A percentile compares a stretch with the other conserved stretches of the same genome.
These are phyloP conservation scores for Amphiprion percula DNA, from an alignment of 2,113 vertebrate genomes.

Conservation along the genomic window DNA sequence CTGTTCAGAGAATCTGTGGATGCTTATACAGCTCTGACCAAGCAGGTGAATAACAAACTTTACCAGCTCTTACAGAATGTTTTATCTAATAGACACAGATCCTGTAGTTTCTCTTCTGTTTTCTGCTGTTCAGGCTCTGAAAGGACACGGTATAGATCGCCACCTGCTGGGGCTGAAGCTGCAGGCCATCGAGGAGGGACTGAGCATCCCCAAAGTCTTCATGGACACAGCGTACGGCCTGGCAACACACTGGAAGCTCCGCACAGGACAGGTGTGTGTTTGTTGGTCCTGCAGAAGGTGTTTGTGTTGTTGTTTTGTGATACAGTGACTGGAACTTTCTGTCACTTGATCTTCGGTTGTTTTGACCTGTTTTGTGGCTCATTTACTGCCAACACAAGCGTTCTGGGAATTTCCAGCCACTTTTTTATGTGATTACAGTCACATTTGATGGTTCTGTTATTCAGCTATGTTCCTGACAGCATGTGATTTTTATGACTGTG, in stretches of 20 bases:
- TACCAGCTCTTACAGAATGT: background rate
- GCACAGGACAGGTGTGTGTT: constrained; percentile 84
- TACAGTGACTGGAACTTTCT: too few species aligned
- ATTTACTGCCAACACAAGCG: too few species aligned
- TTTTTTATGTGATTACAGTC: too few species aligned
- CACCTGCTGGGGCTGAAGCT: constrained; percentile 89
- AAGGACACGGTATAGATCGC: constrained; percentile 85
- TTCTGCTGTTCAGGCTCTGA: constrained; percentile 76
- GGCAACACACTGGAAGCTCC: constrained; percentile 88
- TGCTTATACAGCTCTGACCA: constrained; percentile 80
- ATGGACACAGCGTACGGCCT: constrained; percentile 90
- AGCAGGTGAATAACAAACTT: constrained; percentile 71
- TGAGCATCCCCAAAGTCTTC: constrained; percentile 87
- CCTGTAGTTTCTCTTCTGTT: background rate
- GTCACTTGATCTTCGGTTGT: too few species aligned
- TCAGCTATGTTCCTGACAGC: background rate
- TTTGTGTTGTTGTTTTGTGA: background rate
- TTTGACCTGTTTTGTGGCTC: too few species aligned
- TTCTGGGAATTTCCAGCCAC: too few species aligned
- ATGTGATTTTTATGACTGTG: background rate
- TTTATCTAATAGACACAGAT: background rate
- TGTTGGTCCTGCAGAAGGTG: background rate
- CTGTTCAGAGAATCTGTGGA: constrained; percentile 83
- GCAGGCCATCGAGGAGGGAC: constrained; percentile 87
- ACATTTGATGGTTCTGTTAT: too few species aligned